Evolutionary conservation across 30 jellyfish, hydroid and myxozoan genomes (phyloP).

Genomic region (Phacellophora camtschatica): DNA sequence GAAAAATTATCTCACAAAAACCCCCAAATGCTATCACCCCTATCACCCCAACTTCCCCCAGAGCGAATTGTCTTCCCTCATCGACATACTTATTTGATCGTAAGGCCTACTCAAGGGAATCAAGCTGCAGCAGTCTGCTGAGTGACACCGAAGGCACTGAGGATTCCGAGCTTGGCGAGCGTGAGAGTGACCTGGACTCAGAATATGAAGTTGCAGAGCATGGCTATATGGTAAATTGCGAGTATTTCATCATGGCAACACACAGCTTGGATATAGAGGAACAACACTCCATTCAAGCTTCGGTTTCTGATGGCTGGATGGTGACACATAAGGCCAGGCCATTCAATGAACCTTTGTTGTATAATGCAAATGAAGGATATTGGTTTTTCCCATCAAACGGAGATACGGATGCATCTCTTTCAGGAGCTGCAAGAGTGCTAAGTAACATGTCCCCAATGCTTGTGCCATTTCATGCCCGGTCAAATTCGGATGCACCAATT

Average conservation of each 20-base stretch:
- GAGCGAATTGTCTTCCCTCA: neutral
- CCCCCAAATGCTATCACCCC: conserved; percentile 9
- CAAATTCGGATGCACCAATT: conserved; percentile 2
- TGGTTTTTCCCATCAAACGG: conserved; percentile 78
- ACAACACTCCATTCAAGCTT: conserved; percentile 92
- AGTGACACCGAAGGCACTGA: conserved; percentile 87
- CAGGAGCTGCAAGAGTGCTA: conserved; percentile 13
- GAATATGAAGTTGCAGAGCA: conserved; percentile 76
- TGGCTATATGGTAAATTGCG: conserved; percentile 92
- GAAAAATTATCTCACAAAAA: conserved; percentile 22
- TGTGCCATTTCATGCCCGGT: neutral
- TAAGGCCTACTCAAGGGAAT: conserved; percentile 20
- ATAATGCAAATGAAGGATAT: conserved; percentile 63
- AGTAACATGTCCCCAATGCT: conserved; percentile 16
- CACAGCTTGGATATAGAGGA: conserved; percentile 87
- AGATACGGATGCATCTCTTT: neutral
- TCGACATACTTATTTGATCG: conserved; percentile 15
- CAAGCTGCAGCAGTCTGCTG: conserved; percentile 45
- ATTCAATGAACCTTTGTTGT: conserved; percentile 34
- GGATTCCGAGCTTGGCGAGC: conserved; percentile 75
- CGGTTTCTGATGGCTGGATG: conserved; percentile 93
- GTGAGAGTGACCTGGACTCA: conserved; percentile 87
- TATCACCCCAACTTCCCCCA: conserved; percentile 21
- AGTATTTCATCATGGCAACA: conserved; percentile 75
- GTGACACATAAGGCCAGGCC: conserved; percentile 52